Conservation (phyloP, 2,797 vertebrate genomes). For the Gadopsis marmoratus region DNA sequence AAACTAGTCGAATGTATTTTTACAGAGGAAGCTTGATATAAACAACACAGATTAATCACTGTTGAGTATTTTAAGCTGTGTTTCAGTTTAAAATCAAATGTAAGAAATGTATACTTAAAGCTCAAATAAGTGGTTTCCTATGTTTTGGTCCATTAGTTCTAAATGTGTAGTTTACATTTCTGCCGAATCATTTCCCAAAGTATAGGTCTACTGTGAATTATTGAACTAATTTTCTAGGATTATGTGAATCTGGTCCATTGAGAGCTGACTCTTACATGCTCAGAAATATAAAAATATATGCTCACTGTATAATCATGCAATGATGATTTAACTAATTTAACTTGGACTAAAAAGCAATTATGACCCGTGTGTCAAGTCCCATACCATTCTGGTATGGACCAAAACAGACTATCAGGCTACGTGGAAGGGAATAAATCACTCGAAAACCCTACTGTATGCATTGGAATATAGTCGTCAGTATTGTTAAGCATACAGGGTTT, state of each 20-base stretch:
- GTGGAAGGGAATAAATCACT: neutral
- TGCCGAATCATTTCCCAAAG: conserved; percentile 11
- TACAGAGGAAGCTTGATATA: neutral
- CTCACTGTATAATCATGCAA: conserved; percentile 18
- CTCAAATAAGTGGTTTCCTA: neutral
- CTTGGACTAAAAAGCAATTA: conserved; percentile 3
- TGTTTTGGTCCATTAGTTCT: conserved; percentile 26
- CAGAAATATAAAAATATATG: neutral
- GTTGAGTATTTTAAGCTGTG: conserved; percentile 8
- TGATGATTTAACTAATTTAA: conserved; percentile 18
- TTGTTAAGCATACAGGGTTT: neutral
- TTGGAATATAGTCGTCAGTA: neutral
- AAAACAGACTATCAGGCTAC: neutral
- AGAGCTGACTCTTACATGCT: neutral
- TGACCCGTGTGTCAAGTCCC: neutral
- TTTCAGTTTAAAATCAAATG: conserved; percentile 10
- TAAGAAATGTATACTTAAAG: neutral
- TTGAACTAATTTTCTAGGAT: conserved; percentile 2
- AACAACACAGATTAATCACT: conserved; percentile 25
- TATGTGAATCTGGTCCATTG: conserved; percentile 7
- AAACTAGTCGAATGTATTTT: conserved; percentile 3
- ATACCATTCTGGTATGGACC: neutral
- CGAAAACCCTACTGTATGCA: neutral
- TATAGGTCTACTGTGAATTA: neutral
- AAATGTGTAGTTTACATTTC: neutral